Conservation (phyloP, 2,888 invertebrate species). For the Acleris sparsana region DNA sequence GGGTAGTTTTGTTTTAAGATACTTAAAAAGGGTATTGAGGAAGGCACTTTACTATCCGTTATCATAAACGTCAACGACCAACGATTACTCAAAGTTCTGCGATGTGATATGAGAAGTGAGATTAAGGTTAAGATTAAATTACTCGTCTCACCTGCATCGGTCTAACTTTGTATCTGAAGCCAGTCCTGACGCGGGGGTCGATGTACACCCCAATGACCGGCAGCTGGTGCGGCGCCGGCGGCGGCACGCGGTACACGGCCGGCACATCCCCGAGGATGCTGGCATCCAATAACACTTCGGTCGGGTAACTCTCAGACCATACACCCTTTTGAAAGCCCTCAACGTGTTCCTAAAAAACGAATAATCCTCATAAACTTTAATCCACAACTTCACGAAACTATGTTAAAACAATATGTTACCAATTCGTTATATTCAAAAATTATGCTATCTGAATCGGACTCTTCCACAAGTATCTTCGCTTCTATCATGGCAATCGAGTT, state of each 20-base stretch:
- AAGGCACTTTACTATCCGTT: slow-evolving; percentile 66
- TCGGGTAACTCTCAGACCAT: slow-evolving; percentile 54
- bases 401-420: slow-evolving; percentile 33
- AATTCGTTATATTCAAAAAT: slow-evolving; percentile 41
- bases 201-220: slow-evolving; percentile 89
- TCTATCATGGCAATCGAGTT: slow-evolving; percentile 7
- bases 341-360: slow-evolving; percentile 57
- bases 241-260: slow-evolving; percentile 85
- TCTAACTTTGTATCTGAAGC: slow-evolving; percentile 89
- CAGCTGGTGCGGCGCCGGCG: slow-evolving; percentile 85
- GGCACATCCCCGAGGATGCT: slow-evolving; percentile 86
- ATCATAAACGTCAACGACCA: slow-evolving; percentile 67
- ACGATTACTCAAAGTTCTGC: slow-evolving; percentile 64
- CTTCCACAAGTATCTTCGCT: slow-evolving; percentile 30
- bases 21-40: slow-evolving; percentile 59
- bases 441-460: slow-evolving; percentile 39
- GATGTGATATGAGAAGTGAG: slow-evolving; percentile 50
- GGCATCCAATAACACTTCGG: slow-evolving; percentile 81
- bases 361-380: slow-evolving; percentile 5
- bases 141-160: slow-evolving; percentile 84
- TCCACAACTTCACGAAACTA: background rate
- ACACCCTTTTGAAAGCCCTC: slow-evolving; percentile 18
- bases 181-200: slow-evolving; percentile 87
- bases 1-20: background rate
- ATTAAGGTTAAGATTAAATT: slow-evolving; percentile 51